Conservation (phyloP, 2,888 invertebrate genomes). For the Dilophus febrilis region DNA sequence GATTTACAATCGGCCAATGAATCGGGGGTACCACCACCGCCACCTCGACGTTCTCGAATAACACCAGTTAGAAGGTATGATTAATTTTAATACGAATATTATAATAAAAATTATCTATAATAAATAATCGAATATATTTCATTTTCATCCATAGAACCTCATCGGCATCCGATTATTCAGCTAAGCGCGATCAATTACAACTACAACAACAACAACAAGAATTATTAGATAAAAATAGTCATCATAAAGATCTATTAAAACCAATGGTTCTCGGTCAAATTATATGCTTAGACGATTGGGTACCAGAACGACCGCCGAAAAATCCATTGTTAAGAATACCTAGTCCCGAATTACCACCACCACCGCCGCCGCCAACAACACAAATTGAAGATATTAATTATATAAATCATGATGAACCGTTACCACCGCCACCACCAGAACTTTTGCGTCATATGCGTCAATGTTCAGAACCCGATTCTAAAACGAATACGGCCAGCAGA, state of each 20-base stretch:
- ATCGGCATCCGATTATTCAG: constrained; percentile 49
- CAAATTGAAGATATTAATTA: constrained; percentile 19
- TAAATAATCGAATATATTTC: no score
- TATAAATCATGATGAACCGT: constrained; percentile 22
- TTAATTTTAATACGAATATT: not conserved
- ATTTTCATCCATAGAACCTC: constrained; percentile 32
- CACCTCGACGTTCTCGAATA: constrained; percentile 22
- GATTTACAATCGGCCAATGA: constrained; percentile 17
- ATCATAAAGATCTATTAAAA: constrained; percentile 32
- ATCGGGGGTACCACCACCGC: constrained; percentile 30
- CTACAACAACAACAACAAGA: no score
- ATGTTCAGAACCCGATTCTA: constrained; percentile 12
- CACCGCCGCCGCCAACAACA: constrained; percentile 20
- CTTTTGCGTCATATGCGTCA: constrained; percentile 18
- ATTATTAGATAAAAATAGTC: constrained; percentile 15
- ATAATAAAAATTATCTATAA: no score
- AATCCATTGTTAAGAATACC: constrained; percentile 43
- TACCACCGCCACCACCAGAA: constrained; percentile 29
- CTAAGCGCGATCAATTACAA: constrained; percentile 26
- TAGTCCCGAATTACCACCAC: constrained; percentile 29
- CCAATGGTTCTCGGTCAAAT: constrained; percentile 44
- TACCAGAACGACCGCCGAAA: constrained; percentile 61
- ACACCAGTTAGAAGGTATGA: constrained; percentile 17
- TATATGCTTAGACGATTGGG: constrained; percentile 48
- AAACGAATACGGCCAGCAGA: constrained; percentile 24